Evolutionary conservation across 2,113 vertebrate genomes (phyloP), one percentile per base, ranked within the genome.

Genomic region (Paramormyrops kingsleyae): DNA sequence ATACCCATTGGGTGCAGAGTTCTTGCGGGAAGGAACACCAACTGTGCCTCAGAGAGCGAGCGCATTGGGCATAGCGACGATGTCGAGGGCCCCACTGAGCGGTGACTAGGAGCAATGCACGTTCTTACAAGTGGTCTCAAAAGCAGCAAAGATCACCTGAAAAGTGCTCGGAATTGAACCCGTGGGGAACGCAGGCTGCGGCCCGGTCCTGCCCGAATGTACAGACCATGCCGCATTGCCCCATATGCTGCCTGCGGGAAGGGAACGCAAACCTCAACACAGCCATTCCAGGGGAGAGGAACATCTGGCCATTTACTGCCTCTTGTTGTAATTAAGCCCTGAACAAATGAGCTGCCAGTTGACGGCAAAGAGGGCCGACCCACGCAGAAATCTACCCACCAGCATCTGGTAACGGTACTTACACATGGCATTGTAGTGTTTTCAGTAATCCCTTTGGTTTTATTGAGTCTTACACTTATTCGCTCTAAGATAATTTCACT

Each of bases 281-380:
- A 50, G 50, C 85, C 77, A 94, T 94, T 92, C 92, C 94, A 94
- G 93, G 92, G 91, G 90, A 94, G 95, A 95, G 93, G 93, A 93
- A 93, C 91, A 95, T 94, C 95, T 96, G 96, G 95, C 96, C 96
- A 94, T 95, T 97, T 97, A 97, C 96, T 97, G 96, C 95, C 95
- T 95, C 95, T 95, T 93, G 93, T 95, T 96, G 96, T 97, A 97
- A 97, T 97, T 97, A 97, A 96, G 96, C 95, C 96, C 95, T 95
- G 96, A 96, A 97, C 96, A 97, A 96, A 97, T 96, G 96, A 96
- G 94, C 95, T 96, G 96, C 94, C 94, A 92, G 94, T 46, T 19
- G 39, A 6, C 35, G 7, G 56, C 21, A 8, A 56, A 46, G 47
- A 39, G 85, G 49, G 49, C 49, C 24, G 85, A 87, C 85, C 85